A percentile compares a stretch with the other conserved stretches of the same genome.
Evolutionary conservation across 2,797 vertebrate genomes (phyloP).

Genomic region (Yasuhikotakia modesta): DNA sequence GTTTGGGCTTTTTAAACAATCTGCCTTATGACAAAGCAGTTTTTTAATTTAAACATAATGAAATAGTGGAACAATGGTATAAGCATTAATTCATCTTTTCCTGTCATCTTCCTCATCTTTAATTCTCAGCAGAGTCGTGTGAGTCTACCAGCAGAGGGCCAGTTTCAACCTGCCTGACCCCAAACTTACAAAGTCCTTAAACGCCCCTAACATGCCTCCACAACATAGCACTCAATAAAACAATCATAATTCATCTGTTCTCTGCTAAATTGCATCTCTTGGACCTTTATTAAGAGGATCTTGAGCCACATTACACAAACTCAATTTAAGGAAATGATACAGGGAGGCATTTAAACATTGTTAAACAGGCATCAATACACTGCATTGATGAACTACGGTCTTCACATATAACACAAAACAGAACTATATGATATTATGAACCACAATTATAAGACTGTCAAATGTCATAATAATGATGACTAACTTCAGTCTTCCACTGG

Average conservation of each 20-base stretch:
- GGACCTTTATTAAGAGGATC: neutral
- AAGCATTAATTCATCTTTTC: neutral
- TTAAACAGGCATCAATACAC: constrained; percentile 18
- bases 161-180: neutral
- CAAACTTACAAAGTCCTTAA: constrained; percentile 3
- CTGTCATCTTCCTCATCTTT: neutral
- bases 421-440: neutral
- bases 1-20: neutral
- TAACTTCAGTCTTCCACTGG: neutral
- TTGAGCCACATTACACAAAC: constrained; percentile 12
- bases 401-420: too few species aligned
- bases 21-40: neutral
- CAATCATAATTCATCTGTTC: constrained; percentile 60
- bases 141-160: constrained; percentile 49
- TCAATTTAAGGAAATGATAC: neutral
- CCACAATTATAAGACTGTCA: constrained; percentile 1
- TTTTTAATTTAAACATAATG: neutral
- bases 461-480: neutral
- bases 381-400: neutral
- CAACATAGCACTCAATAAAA: constrained; percentile 75
- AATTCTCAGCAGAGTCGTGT: neutral
- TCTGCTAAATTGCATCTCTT: constrained; percentile 35
- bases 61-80: neutral
- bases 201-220: constrained; percentile 52
- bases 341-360: neutral